A percentile compares a stretch with the other conserved stretches of the same genome.
Conservation (phyloP, 2,113 vertebrate species). For the Marmota monax region DNA sequence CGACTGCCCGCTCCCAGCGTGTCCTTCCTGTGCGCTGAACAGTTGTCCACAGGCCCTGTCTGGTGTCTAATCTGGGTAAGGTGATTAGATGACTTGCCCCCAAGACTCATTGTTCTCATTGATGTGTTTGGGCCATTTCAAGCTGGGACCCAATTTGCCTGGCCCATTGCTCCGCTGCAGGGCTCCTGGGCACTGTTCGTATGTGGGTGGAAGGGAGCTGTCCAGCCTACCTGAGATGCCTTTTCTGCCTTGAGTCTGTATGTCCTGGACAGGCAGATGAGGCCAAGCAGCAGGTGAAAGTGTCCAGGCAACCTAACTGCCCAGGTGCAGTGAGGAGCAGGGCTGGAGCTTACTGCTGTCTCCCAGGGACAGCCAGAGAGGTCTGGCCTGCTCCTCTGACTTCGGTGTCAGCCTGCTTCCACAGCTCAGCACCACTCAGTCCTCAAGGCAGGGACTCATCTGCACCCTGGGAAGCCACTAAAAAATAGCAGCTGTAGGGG, state of each 20-base stretch:
- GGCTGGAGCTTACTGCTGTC: neutral
- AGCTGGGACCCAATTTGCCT: neutral
- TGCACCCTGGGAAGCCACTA: neutral
- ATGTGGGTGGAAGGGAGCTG: neutral
- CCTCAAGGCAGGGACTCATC: neutral
- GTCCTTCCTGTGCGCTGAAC: neutral
- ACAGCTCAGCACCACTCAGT: accelerated
- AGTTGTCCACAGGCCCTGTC: neutral
- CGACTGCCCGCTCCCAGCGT: neutral
- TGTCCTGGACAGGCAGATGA: accelerated
- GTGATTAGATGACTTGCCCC: neutral
- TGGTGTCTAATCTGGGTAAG: neutral
- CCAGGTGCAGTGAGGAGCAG: neutral
- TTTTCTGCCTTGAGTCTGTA: neutral
- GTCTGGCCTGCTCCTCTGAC: neutral
- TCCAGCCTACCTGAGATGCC: neutral
- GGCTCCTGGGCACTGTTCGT: neutral
- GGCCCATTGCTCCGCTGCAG: neutral
- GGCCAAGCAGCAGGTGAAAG: neutral
- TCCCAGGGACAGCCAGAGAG: neutral
- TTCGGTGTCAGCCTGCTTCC: neutral
- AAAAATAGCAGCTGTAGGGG: neutral
- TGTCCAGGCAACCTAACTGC: neutral
- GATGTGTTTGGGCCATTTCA: neutral
- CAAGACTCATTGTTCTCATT: neutral